Conservation (phyloP, 2,888 invertebrate species). For the Synanthedon tipuliformis region DNA sequence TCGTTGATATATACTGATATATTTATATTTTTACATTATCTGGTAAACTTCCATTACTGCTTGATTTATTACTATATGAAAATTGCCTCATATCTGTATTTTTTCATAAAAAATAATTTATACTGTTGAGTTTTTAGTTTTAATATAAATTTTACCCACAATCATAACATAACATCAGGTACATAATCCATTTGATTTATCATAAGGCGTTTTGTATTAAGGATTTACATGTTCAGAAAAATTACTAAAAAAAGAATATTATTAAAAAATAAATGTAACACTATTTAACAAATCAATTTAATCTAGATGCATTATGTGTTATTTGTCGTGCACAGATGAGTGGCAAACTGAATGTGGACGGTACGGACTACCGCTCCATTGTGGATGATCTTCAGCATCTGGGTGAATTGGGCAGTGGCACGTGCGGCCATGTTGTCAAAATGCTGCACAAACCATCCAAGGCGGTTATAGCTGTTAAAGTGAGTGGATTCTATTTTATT, state of each 20-base stretch:
- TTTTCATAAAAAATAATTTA: no score
- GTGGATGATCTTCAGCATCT: slow-evolving; percentile 86
- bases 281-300: neutral
- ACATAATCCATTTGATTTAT: neutral
- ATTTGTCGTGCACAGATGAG: slow-evolving; percentile 68
- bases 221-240: neutral
- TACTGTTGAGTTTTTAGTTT: no score
- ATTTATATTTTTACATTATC: no score
- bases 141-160: no score
- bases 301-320: neutral
- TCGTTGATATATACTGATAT: no score
- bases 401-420: slow-evolving; percentile 92
- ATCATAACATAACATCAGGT: neutral
- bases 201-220: neutral
- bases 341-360: slow-evolving; percentile 88
- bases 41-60: no score
- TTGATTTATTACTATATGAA: no score
- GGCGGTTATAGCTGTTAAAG: slow-evolving; percentile 93
- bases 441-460: slow-evolving; percentile 91
- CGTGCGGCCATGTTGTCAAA: slow-evolving; percentile 97
- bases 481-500: slow-evolving; percentile 27
- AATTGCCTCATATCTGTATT: no score
- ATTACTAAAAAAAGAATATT: neutral
- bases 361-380: slow-evolving; percentile 81
- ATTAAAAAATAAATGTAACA: no score